A percentile compares a stretch with the other conserved stretches of the same genome.
These are phyloP conservation scores for Fregata magnificens DNA, from an alignment of 2,113 vertebrate genomes.

Conservation along the genomic window DNA sequence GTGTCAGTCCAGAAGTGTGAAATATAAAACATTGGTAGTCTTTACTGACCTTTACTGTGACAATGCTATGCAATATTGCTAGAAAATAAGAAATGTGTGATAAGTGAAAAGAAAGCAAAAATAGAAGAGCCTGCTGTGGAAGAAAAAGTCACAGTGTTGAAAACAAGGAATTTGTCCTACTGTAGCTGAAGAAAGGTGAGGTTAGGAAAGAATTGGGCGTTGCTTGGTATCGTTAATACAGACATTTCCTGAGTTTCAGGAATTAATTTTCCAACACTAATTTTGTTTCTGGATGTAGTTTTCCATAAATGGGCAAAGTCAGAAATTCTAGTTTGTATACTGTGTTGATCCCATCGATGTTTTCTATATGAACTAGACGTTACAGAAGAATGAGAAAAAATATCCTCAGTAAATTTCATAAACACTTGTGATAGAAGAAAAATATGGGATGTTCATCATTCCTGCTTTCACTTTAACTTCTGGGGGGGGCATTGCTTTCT, in stretches of 20 bases:
- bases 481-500: not conserved
- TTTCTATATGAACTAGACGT: not conserved
- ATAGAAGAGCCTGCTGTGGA: not conserved
- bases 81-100: not conserved
- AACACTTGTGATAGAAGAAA: not conserved
- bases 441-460: not conserved
- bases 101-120: not conserved
- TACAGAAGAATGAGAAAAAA: not conserved
- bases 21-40: not conserved
- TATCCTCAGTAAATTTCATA: not conserved
- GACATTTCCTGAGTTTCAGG: not conserved
- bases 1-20: not conserved
- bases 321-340: not conserved
- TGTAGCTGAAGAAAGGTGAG: not conserved
- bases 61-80: accelerated
- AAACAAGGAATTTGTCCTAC: not conserved
- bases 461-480: not conserved
- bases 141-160: not conserved
- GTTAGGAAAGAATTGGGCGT: not conserved
- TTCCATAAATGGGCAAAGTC: not conserved
- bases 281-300: not conserved
- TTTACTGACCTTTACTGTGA: not conserved
- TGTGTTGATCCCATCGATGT: not conserved
- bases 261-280: not conserved
- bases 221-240: not conserved